phyloP scores from a whole-genome alignment of 2,113 vertebrate species.

The Microtus ochrogaster region DNA sequence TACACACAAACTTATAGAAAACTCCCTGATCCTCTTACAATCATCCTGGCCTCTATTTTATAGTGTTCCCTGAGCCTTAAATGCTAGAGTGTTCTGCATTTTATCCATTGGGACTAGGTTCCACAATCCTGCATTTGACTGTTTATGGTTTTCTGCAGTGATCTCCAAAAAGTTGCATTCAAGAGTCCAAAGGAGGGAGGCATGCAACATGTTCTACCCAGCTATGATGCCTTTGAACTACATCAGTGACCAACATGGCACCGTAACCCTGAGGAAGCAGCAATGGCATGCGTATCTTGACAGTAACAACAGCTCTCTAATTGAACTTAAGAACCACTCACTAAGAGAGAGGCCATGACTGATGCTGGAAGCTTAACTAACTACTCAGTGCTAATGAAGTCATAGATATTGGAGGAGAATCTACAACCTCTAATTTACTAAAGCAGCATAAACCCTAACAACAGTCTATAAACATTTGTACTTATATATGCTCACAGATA shows the following conservation, averaged over 20 bases:
- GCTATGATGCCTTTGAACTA: neutral
- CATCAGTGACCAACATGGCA: neutral
- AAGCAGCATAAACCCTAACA: neutral
- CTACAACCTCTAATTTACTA: neutral
- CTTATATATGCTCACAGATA: neutral
- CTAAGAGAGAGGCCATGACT: neutral
- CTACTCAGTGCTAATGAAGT: neutral
- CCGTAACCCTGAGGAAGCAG: too few species aligned
- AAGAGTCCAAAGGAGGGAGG: neutral
- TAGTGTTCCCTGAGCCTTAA: neutral
- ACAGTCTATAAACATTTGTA: neutral
- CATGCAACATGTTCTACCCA: neutral
- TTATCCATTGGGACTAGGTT: neutral
- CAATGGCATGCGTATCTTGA: neutral
- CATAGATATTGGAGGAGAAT: neutral
- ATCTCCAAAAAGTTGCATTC: neutral
- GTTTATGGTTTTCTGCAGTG: neutral
- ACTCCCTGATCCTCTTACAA: neutral
- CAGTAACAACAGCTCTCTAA: neutral
- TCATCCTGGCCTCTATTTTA: neutral
- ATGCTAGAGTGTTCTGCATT: neutral
- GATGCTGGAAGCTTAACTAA: neutral
- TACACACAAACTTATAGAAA: neutral
- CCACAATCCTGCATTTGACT: neutral
- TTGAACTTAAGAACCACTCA: neutral